Percentiles rank a stretch among this genome's conserved stretches.
phyloP scores from a whole-genome alignment of 2,888 invertebrate species.

The Ichneumon xanthorius region DNA sequence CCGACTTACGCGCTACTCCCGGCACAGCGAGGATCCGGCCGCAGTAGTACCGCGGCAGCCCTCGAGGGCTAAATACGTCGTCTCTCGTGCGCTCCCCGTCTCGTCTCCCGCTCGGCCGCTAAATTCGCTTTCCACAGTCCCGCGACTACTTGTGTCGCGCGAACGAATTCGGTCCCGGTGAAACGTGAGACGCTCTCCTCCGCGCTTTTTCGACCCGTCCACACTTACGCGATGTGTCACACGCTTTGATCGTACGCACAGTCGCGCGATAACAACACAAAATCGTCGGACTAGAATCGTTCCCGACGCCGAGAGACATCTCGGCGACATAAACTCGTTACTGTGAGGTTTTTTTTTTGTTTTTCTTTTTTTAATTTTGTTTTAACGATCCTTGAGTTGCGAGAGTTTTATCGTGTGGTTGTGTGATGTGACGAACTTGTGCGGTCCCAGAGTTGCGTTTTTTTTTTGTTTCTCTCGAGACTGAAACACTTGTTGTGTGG shows the following conservation, averaged over 20 bases:
- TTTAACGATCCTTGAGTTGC: background rate
- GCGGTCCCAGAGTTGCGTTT: conserved; percentile 24
- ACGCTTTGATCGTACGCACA: background rate
- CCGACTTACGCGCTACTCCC: conserved; percentile 57
- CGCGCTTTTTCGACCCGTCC: background rate
- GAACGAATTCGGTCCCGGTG: conserved; percentile 32
- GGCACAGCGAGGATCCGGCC: conserved; percentile 42
- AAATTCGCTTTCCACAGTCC: background rate
- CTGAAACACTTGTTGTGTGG: background rate
- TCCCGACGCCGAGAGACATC: background rate
- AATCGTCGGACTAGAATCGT: background rate
- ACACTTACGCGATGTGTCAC: conserved; percentile 13
- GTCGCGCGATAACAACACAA: background rate
- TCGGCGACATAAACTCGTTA: background rate
- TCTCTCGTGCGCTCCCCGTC: background rate
- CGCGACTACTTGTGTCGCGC: conserved; percentile 22
- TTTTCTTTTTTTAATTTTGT: background rate
- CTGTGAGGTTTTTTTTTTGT: background rate
- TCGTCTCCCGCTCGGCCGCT: background rate
- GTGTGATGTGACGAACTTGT: conserved; percentile 63
- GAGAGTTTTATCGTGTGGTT: conserved; percentile 32
- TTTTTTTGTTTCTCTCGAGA: conserved; percentile 11
- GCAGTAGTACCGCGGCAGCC: conserved; percentile 76
- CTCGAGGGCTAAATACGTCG: conserved; percentile 71
- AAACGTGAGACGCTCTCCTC: conserved; percentile 39